Conservation (phyloP, 2,888 invertebrate genomes). For the Neria commutata region DNA sequence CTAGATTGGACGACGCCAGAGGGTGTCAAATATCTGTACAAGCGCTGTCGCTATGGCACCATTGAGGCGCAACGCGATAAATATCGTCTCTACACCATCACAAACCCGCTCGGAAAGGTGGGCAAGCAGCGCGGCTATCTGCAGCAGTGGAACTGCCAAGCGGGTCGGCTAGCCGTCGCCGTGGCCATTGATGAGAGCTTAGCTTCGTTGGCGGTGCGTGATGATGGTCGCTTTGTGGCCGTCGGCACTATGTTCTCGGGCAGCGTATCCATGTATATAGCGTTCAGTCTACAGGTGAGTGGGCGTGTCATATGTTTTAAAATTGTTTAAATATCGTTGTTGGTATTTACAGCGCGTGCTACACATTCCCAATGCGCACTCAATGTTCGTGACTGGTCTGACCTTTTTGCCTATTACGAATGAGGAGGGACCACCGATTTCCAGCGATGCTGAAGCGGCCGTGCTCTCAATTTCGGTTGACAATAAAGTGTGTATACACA, state of each 20-base stretch:
- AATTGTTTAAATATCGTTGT: neutral
- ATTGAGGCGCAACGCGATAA: slow-evolving; percentile 72
- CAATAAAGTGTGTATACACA: slow-evolving; percentile 89
- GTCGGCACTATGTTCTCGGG: slow-evolving; percentile 94
- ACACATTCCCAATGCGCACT: slow-evolving; percentile 84
- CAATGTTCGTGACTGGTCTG: slow-evolving; percentile 96
- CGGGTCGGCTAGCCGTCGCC: slow-evolving; percentile 66
- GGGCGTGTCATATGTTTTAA: neutral
- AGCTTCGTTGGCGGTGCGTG: slow-evolving; percentile 84
- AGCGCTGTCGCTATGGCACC: slow-evolving; percentile 79
- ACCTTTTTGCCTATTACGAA: slow-evolving; percentile 83
- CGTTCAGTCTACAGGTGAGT: slow-evolving; percentile 85
- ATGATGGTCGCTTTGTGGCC: slow-evolving; percentile 91
- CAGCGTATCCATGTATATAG: slow-evolving; percentile 86
- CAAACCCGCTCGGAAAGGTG: slow-evolving; percentile 78
- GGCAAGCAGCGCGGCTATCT: slow-evolving; percentile 76
- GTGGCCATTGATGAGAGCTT: slow-evolving; percentile 75
- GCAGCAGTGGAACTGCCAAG: slow-evolving; percentile 78
- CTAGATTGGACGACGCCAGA: slow-evolving; percentile 79
- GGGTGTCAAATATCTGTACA: slow-evolving; percentile 80
- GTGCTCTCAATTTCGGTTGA: slow-evolving; percentile 95
- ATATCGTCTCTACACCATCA: slow-evolving; percentile 76
- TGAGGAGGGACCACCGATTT: slow-evolving; percentile 74
- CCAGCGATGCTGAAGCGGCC: slow-evolving; percentile 80
- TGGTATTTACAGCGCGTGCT: slow-evolving; percentile 74